Percentiles rank a stretch among this genome's conserved stretches.
phyloP scores from a whole-genome alignment of 2,797 vertebrate species.

The Eospalax fontanierii region DNA sequence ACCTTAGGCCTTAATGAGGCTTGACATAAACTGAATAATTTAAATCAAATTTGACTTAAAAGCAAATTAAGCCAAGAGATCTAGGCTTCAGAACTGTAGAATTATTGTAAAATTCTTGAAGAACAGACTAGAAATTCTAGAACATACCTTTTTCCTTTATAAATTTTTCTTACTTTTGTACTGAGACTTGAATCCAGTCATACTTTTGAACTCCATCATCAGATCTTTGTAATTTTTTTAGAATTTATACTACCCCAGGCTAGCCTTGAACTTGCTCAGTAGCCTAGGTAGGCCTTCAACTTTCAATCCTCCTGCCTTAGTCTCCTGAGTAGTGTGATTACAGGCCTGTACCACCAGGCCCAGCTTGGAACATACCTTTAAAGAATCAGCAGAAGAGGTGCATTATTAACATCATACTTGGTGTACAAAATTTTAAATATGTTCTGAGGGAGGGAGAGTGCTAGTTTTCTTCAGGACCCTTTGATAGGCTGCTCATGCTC shows the following conservation, averaged over 20 bases:
- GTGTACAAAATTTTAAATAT: constrained; percentile 45
- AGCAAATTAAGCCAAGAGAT: constrained; percentile 82
- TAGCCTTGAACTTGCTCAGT: neutral
- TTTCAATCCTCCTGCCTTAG: neutral
- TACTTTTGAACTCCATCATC: neutral
- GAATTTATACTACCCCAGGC: neutral
- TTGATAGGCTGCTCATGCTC: neutral
- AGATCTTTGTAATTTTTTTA: neutral
- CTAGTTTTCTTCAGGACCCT: neutral
- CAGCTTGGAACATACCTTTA: constrained; percentile 28
- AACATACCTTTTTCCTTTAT: neutral
- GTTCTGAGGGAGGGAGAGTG: neutral
- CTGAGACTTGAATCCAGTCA: neutral
- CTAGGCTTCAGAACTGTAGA: constrained; percentile 55
- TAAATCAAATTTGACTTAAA: constrained; percentile 85
- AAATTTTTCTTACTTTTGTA: neutral
- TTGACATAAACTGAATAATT: constrained; percentile 82
- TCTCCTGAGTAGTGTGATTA: neutral
- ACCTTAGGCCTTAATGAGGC: constrained; percentile 78
- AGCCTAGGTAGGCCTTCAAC: neutral
- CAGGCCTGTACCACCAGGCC: neutral
- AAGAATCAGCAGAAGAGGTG: constrained; percentile 68
- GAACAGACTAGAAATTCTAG: constrained; percentile 15
- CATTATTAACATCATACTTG: constrained; percentile 42
- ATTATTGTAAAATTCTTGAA: constrained; percentile 55